Evolutionary conservation across 2,113 vertebrate species (phyloP), one percentile per base, ranked within the genome.

Genomic region (Bungarus multicinctus): DNA sequence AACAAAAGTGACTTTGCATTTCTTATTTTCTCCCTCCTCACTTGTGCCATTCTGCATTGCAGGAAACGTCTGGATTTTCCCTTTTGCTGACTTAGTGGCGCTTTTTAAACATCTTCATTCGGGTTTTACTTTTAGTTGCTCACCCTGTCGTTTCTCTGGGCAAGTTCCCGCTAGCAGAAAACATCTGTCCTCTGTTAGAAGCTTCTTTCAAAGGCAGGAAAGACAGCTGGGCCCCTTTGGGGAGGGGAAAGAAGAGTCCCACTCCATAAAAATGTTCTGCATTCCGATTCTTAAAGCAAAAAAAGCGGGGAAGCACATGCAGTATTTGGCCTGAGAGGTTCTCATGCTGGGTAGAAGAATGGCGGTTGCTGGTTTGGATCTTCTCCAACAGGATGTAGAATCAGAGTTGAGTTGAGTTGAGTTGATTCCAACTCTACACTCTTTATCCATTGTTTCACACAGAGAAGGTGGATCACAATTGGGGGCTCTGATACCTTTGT

Each of bases 51-150:
- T 91, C 85, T 91, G 91, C 93, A 25, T 47, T 11, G 22, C 6
- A 0, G 57, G 10, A 91, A 39, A 22, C 45, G 64, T 85, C 94
- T 95, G 89, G 89, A 64, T 89, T 94, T 18, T 0, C 64, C 55
- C 60, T 47, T 95, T 95, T 95, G 91, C 88, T 94, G n/a, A 57
- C 55, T 86, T n/a, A 94, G 50, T 50, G 1, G 12, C 34, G 5
- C 87, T 27, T 12, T 60, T 93, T 91, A 87, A 60, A 93, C 85
- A 0, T 86, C 87, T 54, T 34, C 11, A 27, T 90, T 94, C 22
- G 0, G 45, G 45, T 30, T 94, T 16, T n/a, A 18, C 30, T 43
- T n/a, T 27, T 85, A 18, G 64, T 69, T 90, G 47, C 34, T 57
- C 25, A 25, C n/a, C 10, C 16, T 39, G 88, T 7, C 54, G 50